A percentile compares a stretch with the other conserved stretches of the same genome.
Evolutionary conservation across 2,888 invertebrate genomes (phyloP).

Genomic region (Nesidiocoris tenuis): DNA sequence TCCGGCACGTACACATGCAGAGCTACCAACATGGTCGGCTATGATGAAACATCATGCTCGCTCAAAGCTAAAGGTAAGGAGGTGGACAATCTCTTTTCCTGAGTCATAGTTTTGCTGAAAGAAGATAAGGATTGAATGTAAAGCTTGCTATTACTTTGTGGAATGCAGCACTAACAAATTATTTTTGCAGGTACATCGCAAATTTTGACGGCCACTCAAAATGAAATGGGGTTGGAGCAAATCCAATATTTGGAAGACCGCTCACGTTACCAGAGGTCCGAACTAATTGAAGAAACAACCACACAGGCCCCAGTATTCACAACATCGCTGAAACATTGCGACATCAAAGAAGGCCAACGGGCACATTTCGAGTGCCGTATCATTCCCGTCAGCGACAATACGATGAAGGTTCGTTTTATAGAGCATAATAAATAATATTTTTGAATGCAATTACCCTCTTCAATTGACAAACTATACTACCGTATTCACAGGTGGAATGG

Average conservation of each 20-base stretch:
- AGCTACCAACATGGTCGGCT: slow-evolving; percentile 86
- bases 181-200: slow-evolving; percentile 66
- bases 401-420: slow-evolving; percentile 68
- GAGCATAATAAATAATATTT: not conserved
- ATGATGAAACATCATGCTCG: slow-evolving; percentile 77
- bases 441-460: not conserved
- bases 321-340: slow-evolving; percentile 84
- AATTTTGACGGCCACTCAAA: slow-evolving; percentile 81
- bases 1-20: slow-evolving; percentile 90
- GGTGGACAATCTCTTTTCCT: no score
- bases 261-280: slow-evolving; percentile 71
- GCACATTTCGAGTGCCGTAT: slow-evolving; percentile 93
- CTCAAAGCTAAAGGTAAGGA: slow-evolving; percentile 69
- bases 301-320: slow-evolving; percentile 92
- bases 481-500: slow-evolving; percentile 72
- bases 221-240: slow-evolving; percentile 83
- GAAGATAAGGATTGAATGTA: no score
- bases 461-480: no score
- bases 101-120: no score
- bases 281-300: slow-evolving; percentile 77
- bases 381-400: slow-evolving; percentile 90
- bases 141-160: no score
- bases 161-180: no score
- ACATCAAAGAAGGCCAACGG: slow-evolving; percentile 90
- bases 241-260: slow-evolving; percentile 87